Base-by-base conservation (phyloP, 2,888 invertebrate genomes). In the Sinodicranocentrus sp. region DNA sequence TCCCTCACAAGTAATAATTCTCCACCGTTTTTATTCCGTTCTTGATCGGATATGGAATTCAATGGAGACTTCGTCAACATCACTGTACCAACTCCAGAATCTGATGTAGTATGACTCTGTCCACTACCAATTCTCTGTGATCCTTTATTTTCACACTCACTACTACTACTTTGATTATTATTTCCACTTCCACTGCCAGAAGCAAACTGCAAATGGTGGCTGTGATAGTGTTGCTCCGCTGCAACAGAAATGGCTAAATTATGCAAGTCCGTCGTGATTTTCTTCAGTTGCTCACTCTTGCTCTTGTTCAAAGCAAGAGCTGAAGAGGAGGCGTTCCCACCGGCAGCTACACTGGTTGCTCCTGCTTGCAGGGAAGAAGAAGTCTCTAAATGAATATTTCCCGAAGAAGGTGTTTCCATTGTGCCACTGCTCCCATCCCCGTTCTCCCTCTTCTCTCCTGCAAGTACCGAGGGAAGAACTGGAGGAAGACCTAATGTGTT, bases 351-450 rank as follows among this genome's bases (percentile, higher is more conserved):
- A 28, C 43, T 23, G 25, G 61, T 61, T 28, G 82, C 48, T 39
- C 17, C 23, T 59, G 10, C 15, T 23, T 5, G 15, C 17, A 39
- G 25, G 23, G 59, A 57, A 8, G 39, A 21, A 25, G 77, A 52
- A 39, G 83, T 65, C 57, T 76, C 76, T 63, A 71, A 28, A 71
- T 76, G 82, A 26, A 83, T 48, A 72, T 65, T 77, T 25, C 63
- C 71, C 21, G 84, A 78, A 6, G 84, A 79, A 43, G 78, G 70
- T 19, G 65, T 75, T 19, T 85, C 85, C 85, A 84, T 84, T n/a
- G 83, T 85, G 61, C 78, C 86, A 76, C 87, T 87, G 59, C 87
- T 87, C 33, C 88, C 88, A 85, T 88, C 88, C n/a, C 88, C 88
- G 82, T 87, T 88, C 68, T 88, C 87, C 39, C 88, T 78, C 82